Base-by-base conservation (phyloP, 2,888 invertebrate genomes). In the Heliconius cydno region DNA sequence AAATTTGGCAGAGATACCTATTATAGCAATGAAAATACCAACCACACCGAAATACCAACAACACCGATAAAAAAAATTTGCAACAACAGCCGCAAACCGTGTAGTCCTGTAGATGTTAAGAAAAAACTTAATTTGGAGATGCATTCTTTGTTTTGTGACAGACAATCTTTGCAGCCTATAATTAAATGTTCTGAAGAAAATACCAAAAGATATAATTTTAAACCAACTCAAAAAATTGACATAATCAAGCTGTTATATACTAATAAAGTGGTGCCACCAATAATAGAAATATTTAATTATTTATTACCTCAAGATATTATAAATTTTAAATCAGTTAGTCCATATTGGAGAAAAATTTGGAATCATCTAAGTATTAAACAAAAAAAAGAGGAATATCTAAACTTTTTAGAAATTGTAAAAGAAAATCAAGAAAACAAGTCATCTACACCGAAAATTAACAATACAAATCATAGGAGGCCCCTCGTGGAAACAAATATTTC, bases 221-320 rank as follows among this genome's bases (percentile, higher is more conserved):
- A 88, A 85, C 92, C 92, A 65, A 88, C 92, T 83, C 90, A 92
- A 84, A 94, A 92, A 86, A 85, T 94, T 84, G 95, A 95, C 85
- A 91, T 95, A 75, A 87, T 95, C 72, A 89, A 88, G 83, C 89
- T 90, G 86, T 84, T 95, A 78, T 89, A 90, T 82, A 85, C 85
- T 76, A 80, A 87, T 80, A 83, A 87, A 84, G 89, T 86, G 79
- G 85, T 88, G 84, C 93, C 92, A 79, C 91, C 92, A 34, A 85
- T 94, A 77, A 86, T 88, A 85, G 90, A 89, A 78, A 93, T 95
- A 80, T 89, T 95, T 75, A 87, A 85, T 71, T 91, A 91, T 80
- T 85, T 95, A 60, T 89, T 89, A 65, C 89, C 90, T 85, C 90
- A 92, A 84, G 95, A 95, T 83, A 90, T 94, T 78, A 88, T 86